Percentiles rank a stretch among this genome's conserved stretches.
These are phyloP conservation scores for Eueides isabella DNA, from an alignment of 1,140 invertebrate species.

Conservation along the genomic window DNA sequence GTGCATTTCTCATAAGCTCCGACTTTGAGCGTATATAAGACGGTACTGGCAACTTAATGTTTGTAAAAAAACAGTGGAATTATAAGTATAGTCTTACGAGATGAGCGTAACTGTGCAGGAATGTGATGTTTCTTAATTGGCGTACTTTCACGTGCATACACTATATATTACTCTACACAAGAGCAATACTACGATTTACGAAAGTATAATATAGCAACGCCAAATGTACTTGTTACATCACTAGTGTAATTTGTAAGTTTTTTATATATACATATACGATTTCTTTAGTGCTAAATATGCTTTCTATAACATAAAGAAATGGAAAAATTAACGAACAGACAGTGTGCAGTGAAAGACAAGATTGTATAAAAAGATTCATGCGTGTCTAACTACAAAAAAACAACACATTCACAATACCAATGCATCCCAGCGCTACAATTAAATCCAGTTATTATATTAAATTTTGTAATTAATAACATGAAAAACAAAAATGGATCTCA, in stretches of 20 bases:
- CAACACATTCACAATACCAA: neutral
- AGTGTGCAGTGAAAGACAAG: neutral
- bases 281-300: conserved; percentile 3
- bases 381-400: conserved; percentile 7
- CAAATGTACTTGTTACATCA: conserved; percentile 38
- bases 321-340: neutral
- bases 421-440: conserved; percentile 23
- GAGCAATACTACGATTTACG: conserved; percentile 41
- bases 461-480: neutral
- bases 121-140: conserved; percentile 47
- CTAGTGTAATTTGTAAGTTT: conserved; percentile 33
- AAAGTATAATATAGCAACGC: conserved; percentile 44
- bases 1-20: neutral
- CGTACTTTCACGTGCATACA: conserved; percentile 46
- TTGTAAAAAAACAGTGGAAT: conserved; percentile 34
- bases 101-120: conserved; percentile 54
- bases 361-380: conserved; percentile 1
- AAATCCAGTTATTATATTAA: conserved; percentile 20
- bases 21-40: conserved; percentile 12
- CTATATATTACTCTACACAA: conserved; percentile 49
- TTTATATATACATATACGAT: conserved; percentile 21
- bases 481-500: neutral
- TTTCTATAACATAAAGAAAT: conserved; percentile 8
- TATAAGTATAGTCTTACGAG: conserved; percentile 37
- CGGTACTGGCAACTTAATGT: conserved; percentile 15